Base-by-base conservation (phyloP, 2,797 vertebrate genomes). In the Phrynocephalus guinanensis region DNA sequence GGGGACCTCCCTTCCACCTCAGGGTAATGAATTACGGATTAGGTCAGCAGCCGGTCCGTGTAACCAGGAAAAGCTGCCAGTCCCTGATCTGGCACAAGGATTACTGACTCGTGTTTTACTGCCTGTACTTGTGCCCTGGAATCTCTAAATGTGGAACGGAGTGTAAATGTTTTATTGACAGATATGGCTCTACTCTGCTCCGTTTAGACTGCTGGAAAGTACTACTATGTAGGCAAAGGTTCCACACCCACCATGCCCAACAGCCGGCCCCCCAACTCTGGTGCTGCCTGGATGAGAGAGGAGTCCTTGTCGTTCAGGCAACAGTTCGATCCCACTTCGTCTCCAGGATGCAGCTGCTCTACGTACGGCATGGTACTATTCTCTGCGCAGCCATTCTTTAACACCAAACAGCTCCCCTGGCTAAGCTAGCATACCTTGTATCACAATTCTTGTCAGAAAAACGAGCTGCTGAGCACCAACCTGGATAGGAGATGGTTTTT, bases 401-500 rank as follows among this genome's bases (percentile, higher is more conserved):
- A 6, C 33, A 72, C 2, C 22, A 33, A 30, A 1, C 13, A 63
- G n/a, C 44, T 22, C 52, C 18, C 71, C 8, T 83, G 38, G 66
- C 44, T 20, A 66, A 50, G 48, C 10, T 13, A 84, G 52, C 38
- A 11, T 3, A 4, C 38, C 18, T 66, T 72, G 33, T 50, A 67
- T 5, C 26, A 18, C 63, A 15, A 28, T 38, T 73, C 38, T 9
- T 84, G 48, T 60, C 52, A 50, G 44, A 71, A 9, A 50, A 44
- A 10, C 26, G 6, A 71, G 71, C 9, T 10, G 56, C 63, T 85
- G 70, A 81, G 73, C 80, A 95, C 93, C 88, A 95, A 99, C 99
- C 98, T 99, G 99, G 93, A 99, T 99, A 95, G 99, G 99, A 96
- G 99, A 99, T 30, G 99, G 99, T 94, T 99, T 99, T 96, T 99